Conservation (phyloP, 2,797 vertebrate genomes). For the Sarcophilus harrisii region DNA sequence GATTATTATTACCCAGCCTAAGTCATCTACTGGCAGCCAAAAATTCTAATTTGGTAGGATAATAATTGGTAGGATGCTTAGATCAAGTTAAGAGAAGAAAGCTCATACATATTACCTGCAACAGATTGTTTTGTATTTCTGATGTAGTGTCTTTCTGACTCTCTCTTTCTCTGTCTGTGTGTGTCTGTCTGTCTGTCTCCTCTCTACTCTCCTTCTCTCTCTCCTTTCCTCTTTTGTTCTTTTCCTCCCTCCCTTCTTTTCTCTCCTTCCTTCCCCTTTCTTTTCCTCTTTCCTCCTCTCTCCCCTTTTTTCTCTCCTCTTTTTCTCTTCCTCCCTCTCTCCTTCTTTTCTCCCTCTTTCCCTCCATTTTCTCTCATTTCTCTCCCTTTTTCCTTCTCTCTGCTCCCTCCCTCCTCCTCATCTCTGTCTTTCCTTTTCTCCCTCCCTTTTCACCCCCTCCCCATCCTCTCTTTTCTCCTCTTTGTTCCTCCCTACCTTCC, state of each 20-base stretch:
- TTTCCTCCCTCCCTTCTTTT: accelerated
- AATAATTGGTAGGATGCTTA: neutral
- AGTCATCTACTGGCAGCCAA: neutral
- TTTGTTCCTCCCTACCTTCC: no score
- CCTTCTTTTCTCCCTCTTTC: no score
- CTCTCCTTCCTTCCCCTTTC: no score
- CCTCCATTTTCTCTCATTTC: no score
- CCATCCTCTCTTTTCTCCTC: no score
- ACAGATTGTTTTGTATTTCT: neutral
- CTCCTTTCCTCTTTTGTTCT: neutral
- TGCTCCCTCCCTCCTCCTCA: no score
- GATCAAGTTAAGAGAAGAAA: neutral
- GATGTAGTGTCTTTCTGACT: neutral
- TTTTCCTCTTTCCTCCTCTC: no score
- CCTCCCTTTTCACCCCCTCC: no score
- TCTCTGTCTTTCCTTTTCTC: no score
- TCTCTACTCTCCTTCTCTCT: no score
- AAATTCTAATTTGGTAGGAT: neutral
- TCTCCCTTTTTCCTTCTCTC: accelerated
- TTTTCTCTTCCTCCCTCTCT: no score
- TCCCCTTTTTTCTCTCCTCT: no score
- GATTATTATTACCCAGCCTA: neutral
- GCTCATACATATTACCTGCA: neutral
- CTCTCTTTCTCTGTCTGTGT: neutral
- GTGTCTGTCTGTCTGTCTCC: neutral